Conservation (phyloP, 2,797 vertebrate genomes). For the Apogon talboti region DNA sequence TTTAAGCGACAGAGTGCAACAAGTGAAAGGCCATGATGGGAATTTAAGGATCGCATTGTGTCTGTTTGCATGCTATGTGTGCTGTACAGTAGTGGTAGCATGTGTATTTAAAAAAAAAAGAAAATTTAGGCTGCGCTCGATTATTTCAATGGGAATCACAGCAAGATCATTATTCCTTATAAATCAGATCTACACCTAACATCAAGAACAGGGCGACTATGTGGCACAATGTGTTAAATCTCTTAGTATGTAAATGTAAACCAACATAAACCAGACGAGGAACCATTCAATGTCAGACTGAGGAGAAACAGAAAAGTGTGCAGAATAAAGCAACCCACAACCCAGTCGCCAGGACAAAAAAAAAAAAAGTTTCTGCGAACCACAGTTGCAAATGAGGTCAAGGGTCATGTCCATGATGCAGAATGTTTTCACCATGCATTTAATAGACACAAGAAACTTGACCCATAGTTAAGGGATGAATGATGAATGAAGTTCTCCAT, state of each 20-base stretch:
- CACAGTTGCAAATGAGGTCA: too few relatives aligned
- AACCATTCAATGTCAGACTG: conserved; percentile 6
- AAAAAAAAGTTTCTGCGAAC: too few relatives aligned
- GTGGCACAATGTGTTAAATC: background rate
- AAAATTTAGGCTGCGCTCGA: conserved; percentile 11
- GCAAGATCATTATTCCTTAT: conserved; percentile 4
- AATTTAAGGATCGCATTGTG: conserved; percentile 16
- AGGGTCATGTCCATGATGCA: too few relatives aligned
- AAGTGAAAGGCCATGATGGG: conserved; percentile 20
- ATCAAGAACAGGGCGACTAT: conserved; percentile 3
- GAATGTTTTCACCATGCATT: too few relatives aligned
- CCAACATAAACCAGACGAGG: conserved; percentile 32
- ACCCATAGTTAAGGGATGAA: too few relatives aligned
- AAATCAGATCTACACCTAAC: conserved; percentile 35
- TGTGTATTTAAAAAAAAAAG: conserved; percentile 1
- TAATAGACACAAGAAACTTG: too few relatives aligned
- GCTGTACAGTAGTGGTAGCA: background rate
- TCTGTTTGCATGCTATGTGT: conserved; percentile 5
- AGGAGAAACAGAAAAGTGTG: background rate
- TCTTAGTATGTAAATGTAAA: conserved; percentile 14
- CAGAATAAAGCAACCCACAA: background rate
- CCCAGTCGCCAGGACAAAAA: background rate
- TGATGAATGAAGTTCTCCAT: too few relatives aligned
- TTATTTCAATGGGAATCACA: conserved; percentile 26
- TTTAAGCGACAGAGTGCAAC: conserved; percentile 42